Percentiles rank a stretch among this genome's conserved stretches.
These are phyloP conservation scores for Ibidorhyncha struthersii DNA, from an alignment of 2,113 vertebrate species.

Conservation along the genomic window DNA sequence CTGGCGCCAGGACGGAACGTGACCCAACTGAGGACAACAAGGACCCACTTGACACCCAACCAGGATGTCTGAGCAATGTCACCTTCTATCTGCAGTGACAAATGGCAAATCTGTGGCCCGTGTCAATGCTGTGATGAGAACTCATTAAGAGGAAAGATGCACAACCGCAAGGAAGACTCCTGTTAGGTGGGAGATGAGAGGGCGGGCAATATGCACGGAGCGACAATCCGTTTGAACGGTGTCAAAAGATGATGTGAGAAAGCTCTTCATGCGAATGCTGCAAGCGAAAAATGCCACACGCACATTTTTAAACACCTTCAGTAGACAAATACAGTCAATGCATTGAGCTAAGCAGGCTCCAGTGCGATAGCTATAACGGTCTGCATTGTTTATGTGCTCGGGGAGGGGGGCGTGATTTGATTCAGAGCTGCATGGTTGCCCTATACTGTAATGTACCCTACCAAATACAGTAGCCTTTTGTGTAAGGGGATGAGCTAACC, in stretches of 20 bases:
- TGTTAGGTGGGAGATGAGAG: background rate
- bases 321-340: background rate
- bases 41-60: no score
- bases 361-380: background rate
- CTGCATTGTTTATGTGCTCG: conserved; percentile 13
- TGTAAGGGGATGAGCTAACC: conserved; percentile 43
- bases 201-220: accelerated
- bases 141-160: background rate
- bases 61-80: background rate
- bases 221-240: accelerated
- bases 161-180: background rate
- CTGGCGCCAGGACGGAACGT: accelerated
- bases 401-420: background rate
- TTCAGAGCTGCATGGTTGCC: conserved; percentile 39
- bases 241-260: background rate
- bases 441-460: conserved; percentile 49
- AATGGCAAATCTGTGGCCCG: background rate
- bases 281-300: background rate
- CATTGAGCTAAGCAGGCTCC: background rate
- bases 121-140: background rate
- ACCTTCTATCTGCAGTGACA: background rate
- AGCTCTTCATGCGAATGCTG: background rate
- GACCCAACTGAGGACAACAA: background rate
- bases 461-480: conserved; percentile 57
- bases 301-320: conserved; percentile 34